Conservation (phyloP, 2,888 invertebrate species). For the Iphiclides podalirius region DNA sequence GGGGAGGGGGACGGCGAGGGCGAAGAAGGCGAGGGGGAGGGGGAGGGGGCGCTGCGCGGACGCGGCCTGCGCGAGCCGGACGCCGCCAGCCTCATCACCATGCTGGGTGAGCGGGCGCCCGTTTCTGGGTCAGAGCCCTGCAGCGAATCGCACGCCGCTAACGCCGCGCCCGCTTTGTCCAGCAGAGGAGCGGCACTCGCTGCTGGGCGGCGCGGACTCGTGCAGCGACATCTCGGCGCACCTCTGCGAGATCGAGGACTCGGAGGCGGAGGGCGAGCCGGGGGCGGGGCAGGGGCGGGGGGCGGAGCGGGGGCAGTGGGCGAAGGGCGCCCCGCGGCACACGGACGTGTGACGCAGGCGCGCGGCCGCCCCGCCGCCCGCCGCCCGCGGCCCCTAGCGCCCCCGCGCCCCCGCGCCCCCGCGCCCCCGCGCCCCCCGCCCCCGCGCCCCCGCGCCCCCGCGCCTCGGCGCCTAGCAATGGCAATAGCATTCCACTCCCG, state of each 20-base stretch:
- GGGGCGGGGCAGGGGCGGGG: constrained; percentile 24
- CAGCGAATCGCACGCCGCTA: not conserved
- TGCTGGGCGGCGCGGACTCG: constrained; percentile 84
- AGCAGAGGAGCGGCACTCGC: constrained; percentile 86
- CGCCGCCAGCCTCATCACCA: constrained; percentile 84
- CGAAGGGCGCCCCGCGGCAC: constrained; percentile 47
- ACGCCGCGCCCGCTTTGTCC: constrained; percentile 2
- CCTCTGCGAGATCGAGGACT: constrained; percentile 95
- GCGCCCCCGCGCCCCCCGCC: not conserved
- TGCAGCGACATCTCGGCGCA: constrained; percentile 93
- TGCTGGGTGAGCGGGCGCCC: constrained; percentile 73
- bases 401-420: not conserved
- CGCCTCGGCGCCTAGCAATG: too few relatives aligned
- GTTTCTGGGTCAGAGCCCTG: not conserved
- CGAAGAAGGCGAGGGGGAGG: constrained; percentile 66
- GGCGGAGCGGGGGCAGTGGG: constrained; percentile 27
- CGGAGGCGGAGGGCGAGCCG: constrained; percentile 83
- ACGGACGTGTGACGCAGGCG: constrained; percentile 61
- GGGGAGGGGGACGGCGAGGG: constrained; percentile 48
- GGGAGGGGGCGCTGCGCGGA: constrained; percentile 29
- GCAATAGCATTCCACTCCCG: constrained; percentile 14
- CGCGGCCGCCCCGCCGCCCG: constrained; percentile 26
- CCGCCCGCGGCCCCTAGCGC: constrained; percentile 18
- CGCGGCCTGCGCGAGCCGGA: constrained; percentile 77
- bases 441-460: not conserved